Evolutionary conservation across 2,888 invertebrate species (phyloP), one percentile per base, ranked within the genome.

Genomic region (Diploptera punctata): DNA sequence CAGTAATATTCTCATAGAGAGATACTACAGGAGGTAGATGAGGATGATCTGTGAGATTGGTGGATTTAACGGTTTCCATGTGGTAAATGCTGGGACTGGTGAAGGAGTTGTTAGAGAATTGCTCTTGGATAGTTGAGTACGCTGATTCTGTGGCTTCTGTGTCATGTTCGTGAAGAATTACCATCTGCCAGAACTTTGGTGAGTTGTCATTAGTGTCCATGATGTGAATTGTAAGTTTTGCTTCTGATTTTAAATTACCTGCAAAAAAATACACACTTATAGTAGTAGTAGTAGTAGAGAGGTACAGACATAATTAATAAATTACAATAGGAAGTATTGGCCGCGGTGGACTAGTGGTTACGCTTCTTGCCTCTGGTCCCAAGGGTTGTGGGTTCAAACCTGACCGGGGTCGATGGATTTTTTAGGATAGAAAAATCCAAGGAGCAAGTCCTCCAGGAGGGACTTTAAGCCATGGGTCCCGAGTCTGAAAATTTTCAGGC

Each of bases 201-300:
- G 88, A 80, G 80, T 94, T 94, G 80, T 95, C 95, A 79, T 96
- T 96, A 79, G 91, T 90, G 80, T 96, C 96, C 3, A 89, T 86
- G 26, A 95, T 83, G 0, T 84, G 85, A 57, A 96, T 89, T 0
- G 87, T 89, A 9, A 96, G 80, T 78, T 90, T 89, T 0, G 92
- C 91, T 81, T 92, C 90, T 1, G 92, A 91, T 62, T 88, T 90
- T 13, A 95, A 81, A 54, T 93, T 93, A 7, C 93, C 93, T 80
- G 75, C 57, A 82, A 75, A 77, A 78, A 73, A 47, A 68, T n/a
- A n/a, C 16, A 10, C 2, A 9, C 16, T 47, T 9, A 47, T 3
- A 47, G 16, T 47, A 47, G 3, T 16, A 16, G 47, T 47, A 47
- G 3, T 18, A 47, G 16, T 47, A 47, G 7, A 38, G 38, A 38